Evolutionary conservation across 2,797 vertebrate genomes (phyloP), one percentile per base, ranked within the genome.

Genomic region (Amniataba percoides): DNA sequence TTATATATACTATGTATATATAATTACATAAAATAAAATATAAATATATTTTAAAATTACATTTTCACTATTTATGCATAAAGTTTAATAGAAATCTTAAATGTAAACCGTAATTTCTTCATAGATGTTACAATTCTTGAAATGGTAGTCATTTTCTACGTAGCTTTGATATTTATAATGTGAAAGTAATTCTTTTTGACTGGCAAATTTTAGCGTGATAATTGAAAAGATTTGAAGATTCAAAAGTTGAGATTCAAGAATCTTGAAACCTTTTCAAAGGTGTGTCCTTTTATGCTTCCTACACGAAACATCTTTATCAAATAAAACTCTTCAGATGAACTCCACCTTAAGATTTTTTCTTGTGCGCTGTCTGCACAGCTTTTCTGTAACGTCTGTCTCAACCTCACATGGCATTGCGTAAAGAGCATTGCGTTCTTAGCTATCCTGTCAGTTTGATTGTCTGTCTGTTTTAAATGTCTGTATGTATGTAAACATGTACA

Each of bases 381-480:
- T 56, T 6, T 36, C 8, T 36, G 34, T 36, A 1, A 42, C 66
- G 18, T 48, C 34, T 71, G 42, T 74, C 59, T 36, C 6, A 70
- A 36, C 51, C 64, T 25, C 64, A n/a, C 6, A 36, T 73, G 48
- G 83, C 71, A 27, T 82, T 93, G 85, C 90, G 83, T 62, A 5
- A 10, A 49, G 0, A 77, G 64, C 71, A 73, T 80, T 71, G 71
- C 45, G 23, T 61, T 67, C 77, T 70, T 76, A 18, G 2, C 3
- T 64, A 21, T 74, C 55, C 23, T 65, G 63, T 78, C 31, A 74
- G 21, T 10, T 14, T 42, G 9, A 23, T 53, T 63, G 3, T 62
- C 5, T 74, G 39, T 77, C n/a, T 73, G 9, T 67, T 36, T 1
- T 19, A 34, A 36, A 36, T 36, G 8, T 36, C 6, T 36, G 8